Percentiles rank a stretch among this genome's conserved stretches.
phyloP scores from a whole-genome alignment of 2,888 invertebrate genomes.

The Entomobrya proxima region DNA sequence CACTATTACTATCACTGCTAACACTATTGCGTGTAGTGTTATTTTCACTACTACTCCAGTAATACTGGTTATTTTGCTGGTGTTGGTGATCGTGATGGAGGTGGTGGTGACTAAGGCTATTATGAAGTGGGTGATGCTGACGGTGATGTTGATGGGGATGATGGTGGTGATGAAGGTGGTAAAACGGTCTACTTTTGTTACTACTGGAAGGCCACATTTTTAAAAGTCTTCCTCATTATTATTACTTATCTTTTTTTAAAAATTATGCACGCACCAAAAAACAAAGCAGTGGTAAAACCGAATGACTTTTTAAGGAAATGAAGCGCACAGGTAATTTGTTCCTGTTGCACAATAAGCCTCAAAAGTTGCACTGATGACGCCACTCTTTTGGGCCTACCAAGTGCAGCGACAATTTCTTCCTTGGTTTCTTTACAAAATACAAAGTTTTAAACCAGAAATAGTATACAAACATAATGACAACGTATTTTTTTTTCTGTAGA shows the following conservation, averaged over 20 bases:
- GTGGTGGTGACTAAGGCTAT: neutral
- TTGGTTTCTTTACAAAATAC: neutral
- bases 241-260: neutral
- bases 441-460: neutral
- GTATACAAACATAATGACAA: too few species aligned
- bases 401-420: neutral
- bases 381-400: neutral
- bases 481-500: too few species aligned
- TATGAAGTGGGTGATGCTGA: neutral
- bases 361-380: neutral
- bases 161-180: neutral
- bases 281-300: neutral
- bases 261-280: neutral
- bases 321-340: conserved; percentile 13
- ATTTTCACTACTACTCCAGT: neutral
- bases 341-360: conserved; percentile 4
- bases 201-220: neutral
- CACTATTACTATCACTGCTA: neutral
- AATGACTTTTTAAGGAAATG: conserved; percentile 17
- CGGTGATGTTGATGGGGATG: neutral
- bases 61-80: neutral
- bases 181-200: conserved; percentile 12
- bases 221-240: neutral
- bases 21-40: too few species aligned
- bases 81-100: conserved; percentile 20